phyloP scores from a whole-genome alignment of 2,113 vertebrate species.

The Anoplopoma fimbria region DNA sequence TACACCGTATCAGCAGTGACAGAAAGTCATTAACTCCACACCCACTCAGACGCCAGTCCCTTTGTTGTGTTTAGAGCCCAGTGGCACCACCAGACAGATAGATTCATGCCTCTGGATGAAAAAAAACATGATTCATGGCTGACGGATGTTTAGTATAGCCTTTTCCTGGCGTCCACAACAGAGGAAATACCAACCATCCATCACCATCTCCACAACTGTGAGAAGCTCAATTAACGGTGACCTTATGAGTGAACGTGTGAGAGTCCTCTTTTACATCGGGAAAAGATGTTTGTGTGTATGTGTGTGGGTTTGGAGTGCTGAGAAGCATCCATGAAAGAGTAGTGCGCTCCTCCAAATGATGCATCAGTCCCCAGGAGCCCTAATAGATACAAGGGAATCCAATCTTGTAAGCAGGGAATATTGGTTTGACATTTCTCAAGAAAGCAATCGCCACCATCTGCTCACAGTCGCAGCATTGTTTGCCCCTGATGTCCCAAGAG shows the following conservation, averaged over 20 bases:
- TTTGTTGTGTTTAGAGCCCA: constrained; percentile 51
- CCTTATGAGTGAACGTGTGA: constrained; percentile 52
- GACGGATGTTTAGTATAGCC: constrained; percentile 56
- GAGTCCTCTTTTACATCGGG: constrained; percentile 25
- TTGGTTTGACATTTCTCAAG: constrained; percentile 66
- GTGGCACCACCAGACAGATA: constrained; percentile 55
- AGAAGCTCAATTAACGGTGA: constrained; percentile 66
- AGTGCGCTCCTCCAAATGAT: constrained; percentile 71
- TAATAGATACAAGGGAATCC: constrained; percentile 38
- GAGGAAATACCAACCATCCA: constrained; percentile 67
- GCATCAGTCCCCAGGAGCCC: constrained; percentile 51
- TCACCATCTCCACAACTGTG: constrained; percentile 49
- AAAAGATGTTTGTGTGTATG: constrained; percentile 16
- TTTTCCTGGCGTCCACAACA: constrained; percentile 37
- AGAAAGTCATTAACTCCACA: constrained; percentile 66
- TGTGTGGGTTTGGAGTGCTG: constrained; percentile 19
- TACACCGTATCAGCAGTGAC: constrained; percentile 57
- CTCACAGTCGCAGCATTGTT: constrained; percentile 3
- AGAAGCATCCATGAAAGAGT: constrained; percentile 62
- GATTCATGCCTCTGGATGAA: constrained; percentile 54
- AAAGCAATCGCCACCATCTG: constrained; percentile 47
- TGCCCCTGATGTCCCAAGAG: constrained; percentile 18
- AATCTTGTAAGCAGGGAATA: constrained; percentile 45
- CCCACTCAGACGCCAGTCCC: constrained; percentile 54
- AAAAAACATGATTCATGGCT: constrained; percentile 47